Conservation (phyloP, 1,140 invertebrate species). For the Caenorhabditis elegans region DNA sequence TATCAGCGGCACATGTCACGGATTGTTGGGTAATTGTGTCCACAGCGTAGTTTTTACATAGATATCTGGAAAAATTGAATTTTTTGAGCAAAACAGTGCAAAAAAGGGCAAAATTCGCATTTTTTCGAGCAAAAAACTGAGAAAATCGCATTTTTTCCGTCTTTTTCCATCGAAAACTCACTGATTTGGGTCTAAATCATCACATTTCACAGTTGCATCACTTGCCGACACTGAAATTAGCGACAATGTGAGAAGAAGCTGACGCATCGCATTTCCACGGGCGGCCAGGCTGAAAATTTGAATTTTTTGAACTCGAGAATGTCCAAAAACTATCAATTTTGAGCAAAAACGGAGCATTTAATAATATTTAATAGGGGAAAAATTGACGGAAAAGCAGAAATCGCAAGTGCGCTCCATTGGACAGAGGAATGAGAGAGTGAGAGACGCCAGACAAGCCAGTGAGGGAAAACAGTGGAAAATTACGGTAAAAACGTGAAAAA, state of each 20-base stretch:
- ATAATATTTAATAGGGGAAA: too few species aligned
- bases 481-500: too few species aligned
- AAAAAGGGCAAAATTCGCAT: too few species aligned
- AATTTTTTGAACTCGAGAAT: not conserved
- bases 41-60: not conserved
- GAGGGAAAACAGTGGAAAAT: not conserved
- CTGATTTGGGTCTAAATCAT: not conserved
- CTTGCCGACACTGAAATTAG: not conserved
- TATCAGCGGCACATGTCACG: not conserved
- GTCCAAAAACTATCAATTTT: not conserved
- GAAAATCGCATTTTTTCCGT: not conserved
- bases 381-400: not conserved
- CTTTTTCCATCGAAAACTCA: too few species aligned
- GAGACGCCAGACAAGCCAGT: not conserved
- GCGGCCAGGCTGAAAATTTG: not conserved
- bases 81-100: too few species aligned
- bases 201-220: not conserved
- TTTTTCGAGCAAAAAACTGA: too few species aligned
- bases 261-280: not conserved
- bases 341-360: too few species aligned
- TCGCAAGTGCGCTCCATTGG: not conserved
- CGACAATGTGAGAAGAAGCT: not conserved
- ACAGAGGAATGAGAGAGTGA: not conserved
- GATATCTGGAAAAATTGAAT: not conserved
- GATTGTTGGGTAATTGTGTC: conserved; percentile 1